phyloP scores from a whole-genome alignment of 2,888 invertebrate genomes.

The Hypolimnas misippus region DNA sequence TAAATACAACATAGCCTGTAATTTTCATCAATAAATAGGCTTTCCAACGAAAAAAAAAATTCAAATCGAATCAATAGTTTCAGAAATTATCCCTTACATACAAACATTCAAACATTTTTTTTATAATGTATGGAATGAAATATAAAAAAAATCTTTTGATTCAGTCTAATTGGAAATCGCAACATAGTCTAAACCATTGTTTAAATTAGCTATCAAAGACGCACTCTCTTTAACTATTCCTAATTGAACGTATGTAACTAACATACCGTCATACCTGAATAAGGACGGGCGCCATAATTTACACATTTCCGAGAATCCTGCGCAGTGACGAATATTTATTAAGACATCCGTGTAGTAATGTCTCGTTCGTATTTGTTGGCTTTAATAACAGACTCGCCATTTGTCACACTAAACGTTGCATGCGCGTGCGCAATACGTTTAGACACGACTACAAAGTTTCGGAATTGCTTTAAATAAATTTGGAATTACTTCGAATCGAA shows the following conservation, averaged over 20 bases:
- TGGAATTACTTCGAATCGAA: not conserved
- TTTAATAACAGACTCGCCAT: slow-evolving; percentile 50
- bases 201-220: not conserved
- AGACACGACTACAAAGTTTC: slow-evolving; percentile 1
- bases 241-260: not conserved
- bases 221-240: not conserved
- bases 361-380: slow-evolving; percentile 45
- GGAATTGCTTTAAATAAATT: slow-evolving; percentile 5
- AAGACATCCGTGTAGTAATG: slow-evolving; percentile 49
- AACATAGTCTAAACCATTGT: too few relatives aligned
- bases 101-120: too few relatives aligned
- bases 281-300: slow-evolving; percentile 21
- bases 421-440: slow-evolving; percentile 37
- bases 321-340: slow-evolving; percentile 50
- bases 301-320: slow-evolving; percentile 40
- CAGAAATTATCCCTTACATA: too few relatives aligned
- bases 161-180: too few relatives aligned
- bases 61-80: too few relatives aligned
- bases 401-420: slow-evolving; percentile 59
- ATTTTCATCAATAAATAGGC: too few relatives aligned
- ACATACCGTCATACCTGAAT: slow-evolving; percentile 22
- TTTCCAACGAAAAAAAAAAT: too few relatives aligned
- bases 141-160: too few relatives aligned
- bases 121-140: too few relatives aligned
- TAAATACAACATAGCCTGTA: too few relatives aligned